Base-by-base conservation (phyloP, 35 echinoderm and acorn worm species). In the Holothuria glaberrima region DNA sequence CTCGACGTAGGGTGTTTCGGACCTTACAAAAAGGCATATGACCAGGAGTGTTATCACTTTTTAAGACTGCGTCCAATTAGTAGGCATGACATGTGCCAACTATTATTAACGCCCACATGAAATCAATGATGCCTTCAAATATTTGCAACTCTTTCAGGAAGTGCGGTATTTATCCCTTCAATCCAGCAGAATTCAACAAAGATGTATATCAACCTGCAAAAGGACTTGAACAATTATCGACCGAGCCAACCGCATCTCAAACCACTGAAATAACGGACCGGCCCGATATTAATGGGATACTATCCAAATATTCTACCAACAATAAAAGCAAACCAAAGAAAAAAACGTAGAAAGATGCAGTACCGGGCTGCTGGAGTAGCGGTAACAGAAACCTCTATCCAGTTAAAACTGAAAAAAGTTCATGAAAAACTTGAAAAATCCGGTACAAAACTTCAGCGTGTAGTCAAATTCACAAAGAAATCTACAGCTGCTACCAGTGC, bases 281-380 rank as follows among this genome's bases (percentile, higher is more conserved):
- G 26, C 62, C 12, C 12, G 0, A 65, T 30, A 69, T 25, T 27
- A 22, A 69, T 25, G 25, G 24, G 24, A 69, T 24, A 25, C 25
- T 33, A 69, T 7, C 20, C 21, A 69, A 69, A 27, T 27, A 69
- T 21, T 27, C 66, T 27, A 69, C 66, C 10, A 69, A n/a, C 24
- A 27, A 27, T 6, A 69, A 30, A 69, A 3, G 13, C 3, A 69
- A 69, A 22, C 25, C 25, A 69, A 69, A 69, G 66, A 69, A 69
- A 26, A 68, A 68, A 24, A 1, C 64, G 22, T 12, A 65, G 28
- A 69, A 69, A 69, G 31, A 69, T 27, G 12, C 66, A 69, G 16
- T 69, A 69, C 66, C 66, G 12, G 21, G 66, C 66, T 69, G 66
- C 66, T 28, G 66, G 66, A 14, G 66, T 69, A 25, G 66, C 66